A percentile compares a stretch with the other conserved stretches of the same genome.
phyloP scores from a whole-genome alignment of 2,888 invertebrate species.

The Leptopilina syphax region DNA sequence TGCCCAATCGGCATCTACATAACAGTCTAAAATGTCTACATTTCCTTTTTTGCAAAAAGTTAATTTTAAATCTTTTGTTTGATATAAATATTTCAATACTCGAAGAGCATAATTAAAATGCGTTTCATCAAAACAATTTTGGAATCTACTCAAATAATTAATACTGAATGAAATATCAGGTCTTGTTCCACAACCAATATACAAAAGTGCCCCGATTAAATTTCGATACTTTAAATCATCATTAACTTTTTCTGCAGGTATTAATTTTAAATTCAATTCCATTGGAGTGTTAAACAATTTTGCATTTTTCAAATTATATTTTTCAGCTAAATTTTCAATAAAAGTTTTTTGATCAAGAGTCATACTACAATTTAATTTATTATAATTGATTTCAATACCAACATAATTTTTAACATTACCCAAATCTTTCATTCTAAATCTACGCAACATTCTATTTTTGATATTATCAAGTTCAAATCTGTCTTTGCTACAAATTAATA shows the following conservation, averaged over 20 bases:
- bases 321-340: too few species aligned
- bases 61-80: slow-evolving; percentile 47
- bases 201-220: slow-evolving; percentile 46
- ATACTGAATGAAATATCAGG: slow-evolving; percentile 44
- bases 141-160: slow-evolving; percentile 44
- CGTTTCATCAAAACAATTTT: slow-evolving; percentile 43
- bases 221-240: too few species aligned
- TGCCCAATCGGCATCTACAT: too few species aligned
- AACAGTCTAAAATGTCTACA: too few species aligned
- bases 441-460: slow-evolving; percentile 5
- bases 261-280: too few species aligned
- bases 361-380: neutral
- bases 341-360: too few species aligned
- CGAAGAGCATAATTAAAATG: slow-evolving; percentile 43
- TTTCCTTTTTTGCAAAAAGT: neutral
- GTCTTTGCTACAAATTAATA: slow-evolving; percentile 43
- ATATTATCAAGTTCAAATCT: slow-evolving; percentile 21
- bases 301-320: too few species aligned
- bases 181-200: slow-evolving; percentile 47
- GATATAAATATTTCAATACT: slow-evolving; percentile 42
- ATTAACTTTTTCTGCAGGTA: too few species aligned
- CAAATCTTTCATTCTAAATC: slow-evolving; percentile 39
- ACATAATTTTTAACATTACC: slow-evolving; percentile 35
- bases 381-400: slow-evolving; percentile 30
- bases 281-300: too few species aligned